Percentiles rank a stretch among this genome's conserved stretches.
These are phyloP conservation scores for Orthonevra nobilis DNA, from an alignment of 2,888 invertebrate species.

Conservation along the genomic window DNA sequence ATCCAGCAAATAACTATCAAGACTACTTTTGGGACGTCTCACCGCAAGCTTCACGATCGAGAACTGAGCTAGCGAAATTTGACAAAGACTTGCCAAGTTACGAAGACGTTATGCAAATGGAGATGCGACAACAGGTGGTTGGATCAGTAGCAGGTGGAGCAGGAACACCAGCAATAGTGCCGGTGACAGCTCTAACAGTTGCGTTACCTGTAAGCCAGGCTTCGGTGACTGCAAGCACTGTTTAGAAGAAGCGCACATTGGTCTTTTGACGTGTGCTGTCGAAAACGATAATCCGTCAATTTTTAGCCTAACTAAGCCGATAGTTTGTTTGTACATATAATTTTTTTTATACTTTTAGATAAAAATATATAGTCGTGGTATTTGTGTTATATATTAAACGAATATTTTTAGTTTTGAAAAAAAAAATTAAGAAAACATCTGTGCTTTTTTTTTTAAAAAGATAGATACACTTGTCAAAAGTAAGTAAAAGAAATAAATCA, in stretches of 20 bases:
- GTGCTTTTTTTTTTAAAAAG: too few species aligned
- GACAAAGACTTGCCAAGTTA: constrained; percentile 78
- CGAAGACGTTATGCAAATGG: constrained; percentile 78
- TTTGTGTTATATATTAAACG: neutral
- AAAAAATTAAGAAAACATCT: too few species aligned
- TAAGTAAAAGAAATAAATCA: too few species aligned
- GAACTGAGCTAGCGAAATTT: constrained; percentile 76
- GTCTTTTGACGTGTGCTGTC: too few species aligned
- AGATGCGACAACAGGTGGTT: constrained; percentile 53
- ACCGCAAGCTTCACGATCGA: constrained; percentile 74
- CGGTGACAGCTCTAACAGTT: neutral
- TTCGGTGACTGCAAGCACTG: neutral
- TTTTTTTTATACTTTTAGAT: too few species aligned
- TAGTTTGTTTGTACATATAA: too few species aligned
- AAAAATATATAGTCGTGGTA: constrained; percentile 3
- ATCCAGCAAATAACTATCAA: constrained; percentile 71
- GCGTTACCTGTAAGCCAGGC: neutral
- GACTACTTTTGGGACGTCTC: constrained; percentile 77
- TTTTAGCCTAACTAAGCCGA: too few species aligned
- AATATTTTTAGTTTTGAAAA: too few species aligned
- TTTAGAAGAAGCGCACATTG: too few species aligned
- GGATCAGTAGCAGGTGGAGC: constrained; percentile 66
- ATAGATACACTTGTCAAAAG: too few species aligned
- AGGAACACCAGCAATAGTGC: neutral
- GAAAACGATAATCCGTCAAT: too few species aligned